A percentile compares a stretch with the other conserved stretches of the same genome.
Conservation (phyloP, 1,140 invertebrate genomes). For the Drosophila jambulina region DNA sequence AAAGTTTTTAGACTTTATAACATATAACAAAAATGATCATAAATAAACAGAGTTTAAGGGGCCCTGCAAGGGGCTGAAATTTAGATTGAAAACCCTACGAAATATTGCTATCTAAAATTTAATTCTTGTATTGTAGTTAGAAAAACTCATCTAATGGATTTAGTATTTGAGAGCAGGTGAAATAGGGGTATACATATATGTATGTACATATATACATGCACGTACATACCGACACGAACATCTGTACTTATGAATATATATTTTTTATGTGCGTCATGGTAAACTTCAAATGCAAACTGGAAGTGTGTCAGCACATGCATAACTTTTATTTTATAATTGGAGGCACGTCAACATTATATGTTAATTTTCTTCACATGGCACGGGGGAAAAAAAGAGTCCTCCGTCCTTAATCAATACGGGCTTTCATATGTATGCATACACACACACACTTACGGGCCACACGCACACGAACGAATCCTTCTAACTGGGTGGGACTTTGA, state of each 20-base stretch:
- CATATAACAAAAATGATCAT: background rate
- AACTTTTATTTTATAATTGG: constrained; percentile 41
- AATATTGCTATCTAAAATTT: background rate
- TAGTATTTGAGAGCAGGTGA: constrained; percentile 23
- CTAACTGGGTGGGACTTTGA: constrained; percentile 60
- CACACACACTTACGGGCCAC: constrained; percentile 27
- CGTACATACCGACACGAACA: constrained; percentile 42
- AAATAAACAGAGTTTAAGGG: background rate
- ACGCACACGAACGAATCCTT: constrained; percentile 27
- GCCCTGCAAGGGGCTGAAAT: background rate
- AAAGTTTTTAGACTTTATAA: constrained; percentile 1
- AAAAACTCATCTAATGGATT: background rate
- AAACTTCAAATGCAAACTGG: constrained; percentile 2
- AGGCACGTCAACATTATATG: constrained; percentile 39
- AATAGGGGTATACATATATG: constrained; percentile 38
- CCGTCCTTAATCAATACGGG: constrained; percentile 38
- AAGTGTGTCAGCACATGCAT: constrained; percentile 32
- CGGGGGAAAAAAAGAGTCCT: constrained; percentile 24
- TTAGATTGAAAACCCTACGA: background rate
- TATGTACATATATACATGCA: constrained; percentile 21
- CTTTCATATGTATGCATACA: constrained; percentile 51
- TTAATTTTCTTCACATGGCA: constrained; percentile 38
- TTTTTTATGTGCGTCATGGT: constrained; percentile 10
- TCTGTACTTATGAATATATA: constrained; percentile 15
- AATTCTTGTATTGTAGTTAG: background rate